Evolutionary conservation across 2,888 invertebrate genomes (phyloP).

Genomic region (Pseudolycoriella hygida): DNA sequence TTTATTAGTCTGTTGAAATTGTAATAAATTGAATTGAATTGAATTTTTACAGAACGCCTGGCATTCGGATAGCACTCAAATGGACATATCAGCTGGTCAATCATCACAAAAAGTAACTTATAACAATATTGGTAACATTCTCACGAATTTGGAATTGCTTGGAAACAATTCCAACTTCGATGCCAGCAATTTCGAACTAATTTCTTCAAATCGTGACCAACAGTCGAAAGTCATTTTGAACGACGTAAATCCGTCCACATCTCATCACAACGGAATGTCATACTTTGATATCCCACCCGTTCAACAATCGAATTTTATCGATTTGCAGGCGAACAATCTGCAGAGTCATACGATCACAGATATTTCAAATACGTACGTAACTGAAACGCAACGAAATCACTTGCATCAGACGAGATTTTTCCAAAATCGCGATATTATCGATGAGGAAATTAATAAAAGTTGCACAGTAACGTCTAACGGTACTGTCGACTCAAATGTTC

Average conservation of each 20-base stretch:
- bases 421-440: no score
- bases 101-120: constrained; percentile 13
- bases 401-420: constrained; percentile 1
- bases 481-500: constrained; percentile 7
- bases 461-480: background rate
- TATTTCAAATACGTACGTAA: constrained; percentile 11
- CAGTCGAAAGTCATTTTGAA: background rate
- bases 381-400: constrained; percentile 9
- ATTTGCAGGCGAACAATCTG: background rate
- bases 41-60: constrained; percentile 25
- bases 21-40: no score
- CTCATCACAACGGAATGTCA: background rate
- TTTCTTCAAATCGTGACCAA: constrained; percentile 11
- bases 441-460: no score
- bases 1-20: no score
- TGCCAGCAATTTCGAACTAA: constrained; percentile 24
- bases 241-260: background rate
- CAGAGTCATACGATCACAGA: constrained; percentile 13
- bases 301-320: background rate
- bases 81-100: background rate
- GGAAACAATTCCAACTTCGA: constrained; percentile 27
- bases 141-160: constrained; percentile 27
- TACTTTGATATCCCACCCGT: background rate
- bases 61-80: constrained; percentile 13
- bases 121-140: constrained; percentile 28